phyloP scores from a whole-genome alignment of 1,140 invertebrate species.

The Achatina immaculata region DNA sequence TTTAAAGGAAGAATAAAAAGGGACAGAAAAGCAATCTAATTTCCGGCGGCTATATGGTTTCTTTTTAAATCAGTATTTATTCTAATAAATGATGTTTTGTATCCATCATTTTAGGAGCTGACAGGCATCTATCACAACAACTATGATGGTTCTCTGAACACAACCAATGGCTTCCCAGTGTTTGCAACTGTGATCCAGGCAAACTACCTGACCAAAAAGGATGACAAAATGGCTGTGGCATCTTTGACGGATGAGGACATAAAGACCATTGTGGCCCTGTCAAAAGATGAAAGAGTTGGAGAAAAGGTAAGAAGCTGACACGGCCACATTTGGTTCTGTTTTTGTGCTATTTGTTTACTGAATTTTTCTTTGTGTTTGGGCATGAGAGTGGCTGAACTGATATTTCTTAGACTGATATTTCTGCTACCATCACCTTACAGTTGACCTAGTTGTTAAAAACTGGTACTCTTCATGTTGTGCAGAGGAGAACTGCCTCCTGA shows the following conservation, averaged over 20 bases:
- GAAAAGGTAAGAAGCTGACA: conserved; percentile 76
- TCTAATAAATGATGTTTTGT: no score
- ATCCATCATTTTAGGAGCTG: conserved; percentile 74
- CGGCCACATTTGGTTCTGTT: neutral
- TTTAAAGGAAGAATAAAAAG: neutral
- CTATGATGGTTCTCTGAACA: conserved; percentile 98
- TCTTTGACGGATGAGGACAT: conserved; percentile 95
- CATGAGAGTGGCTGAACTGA: no score
- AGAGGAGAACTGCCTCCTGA: no score
- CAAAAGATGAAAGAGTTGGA: conserved; percentile 87
- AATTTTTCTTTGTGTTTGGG: neutral
- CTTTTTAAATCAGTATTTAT: neutral
- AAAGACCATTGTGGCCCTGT: conserved; percentile 71
- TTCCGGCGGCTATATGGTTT: no score
- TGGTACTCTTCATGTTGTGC: no score
- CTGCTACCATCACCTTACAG: no score
- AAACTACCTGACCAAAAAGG: conserved; percentile 95
- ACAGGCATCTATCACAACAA: conserved; percentile 97
- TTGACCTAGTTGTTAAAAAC: no score
- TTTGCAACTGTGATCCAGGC: conserved; percentile 98
- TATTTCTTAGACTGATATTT: no score
- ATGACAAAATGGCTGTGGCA: conserved; percentile 85
- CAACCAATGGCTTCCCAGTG: conserved; percentile 91
- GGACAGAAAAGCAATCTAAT: neutral
- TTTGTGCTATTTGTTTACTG: neutral